Conservation (phyloP, 2,888 invertebrate genomes). For the Brachyopa scutellaris region DNA sequence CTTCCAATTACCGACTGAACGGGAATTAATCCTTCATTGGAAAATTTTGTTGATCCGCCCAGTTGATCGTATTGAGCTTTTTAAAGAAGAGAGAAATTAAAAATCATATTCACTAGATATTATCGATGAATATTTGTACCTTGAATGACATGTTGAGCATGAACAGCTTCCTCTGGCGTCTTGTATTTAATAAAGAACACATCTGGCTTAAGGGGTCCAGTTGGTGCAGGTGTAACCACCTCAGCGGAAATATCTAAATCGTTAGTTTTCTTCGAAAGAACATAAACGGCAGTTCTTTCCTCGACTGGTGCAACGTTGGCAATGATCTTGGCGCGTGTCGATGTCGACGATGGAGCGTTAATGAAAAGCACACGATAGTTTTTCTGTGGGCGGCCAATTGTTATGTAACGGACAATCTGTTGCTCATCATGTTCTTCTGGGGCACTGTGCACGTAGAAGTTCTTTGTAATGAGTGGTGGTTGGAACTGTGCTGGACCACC, state of each 20-base stretch:
- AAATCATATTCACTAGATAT: not conserved
- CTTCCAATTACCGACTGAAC: conserved; percentile 78
- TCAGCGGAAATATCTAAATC: conserved; percentile 78
- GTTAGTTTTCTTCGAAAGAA: conserved; percentile 79
- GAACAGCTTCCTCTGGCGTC: conserved; percentile 79
- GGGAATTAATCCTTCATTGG: conserved; percentile 77
- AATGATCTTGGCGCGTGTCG: conserved; percentile 78
- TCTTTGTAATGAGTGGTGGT: conserved; percentile 78
- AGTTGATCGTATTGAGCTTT: conserved; percentile 79
- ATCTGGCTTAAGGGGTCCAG: conserved; percentile 78
- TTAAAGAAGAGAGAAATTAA: not conserved
- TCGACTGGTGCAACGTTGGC: conserved; percentile 79
- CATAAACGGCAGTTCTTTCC: conserved; percentile 81
- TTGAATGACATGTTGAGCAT: conserved; percentile 80
- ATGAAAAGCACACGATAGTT: conserved; percentile 81
- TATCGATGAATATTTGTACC: conserved; percentile 70
- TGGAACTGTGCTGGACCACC: conserved; percentile 15
- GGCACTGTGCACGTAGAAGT: conserved; percentile 80
- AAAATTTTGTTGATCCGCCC: conserved; percentile 77
- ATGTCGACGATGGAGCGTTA: conserved; percentile 78
- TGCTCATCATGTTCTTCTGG: conserved; percentile 80
- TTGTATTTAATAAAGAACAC: conserved; percentile 81
- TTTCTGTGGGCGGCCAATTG: conserved; percentile 78
- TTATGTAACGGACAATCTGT: conserved; percentile 78
- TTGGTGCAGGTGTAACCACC: conserved; percentile 77